phyloP scores from a whole-genome alignment of 2,888 invertebrate species.

The Drosophila ustulata region DNA sequence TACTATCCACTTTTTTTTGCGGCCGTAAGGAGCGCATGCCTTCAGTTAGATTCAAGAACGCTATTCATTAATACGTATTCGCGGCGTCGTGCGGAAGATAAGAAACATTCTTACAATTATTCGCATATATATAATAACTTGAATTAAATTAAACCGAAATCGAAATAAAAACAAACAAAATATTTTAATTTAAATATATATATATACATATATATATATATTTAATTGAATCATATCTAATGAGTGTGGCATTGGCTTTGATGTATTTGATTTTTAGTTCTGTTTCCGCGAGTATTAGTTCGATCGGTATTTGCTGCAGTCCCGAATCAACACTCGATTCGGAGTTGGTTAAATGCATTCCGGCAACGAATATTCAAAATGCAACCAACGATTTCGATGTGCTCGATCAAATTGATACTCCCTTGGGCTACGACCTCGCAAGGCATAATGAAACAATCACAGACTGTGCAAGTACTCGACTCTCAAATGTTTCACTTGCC shows the following conservation, averaged over 20 bases:
- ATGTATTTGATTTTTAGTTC: constrained; percentile 50
- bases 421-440: constrained; percentile 36
- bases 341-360: constrained; percentile 34
- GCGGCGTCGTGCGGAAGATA: constrained; percentile 37
- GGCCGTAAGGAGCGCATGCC: constrained; percentile 33
- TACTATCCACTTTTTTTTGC: constrained; percentile 46
- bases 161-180: constrained; percentile 1
- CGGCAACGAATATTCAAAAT: constrained; percentile 10
- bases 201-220: constrained; percentile 9
- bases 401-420: constrained; percentile 26
- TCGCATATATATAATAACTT: constrained; percentile 1
- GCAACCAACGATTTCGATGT: constrained; percentile 15
- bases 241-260: constrained; percentile 40
- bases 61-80: constrained; percentile 42
- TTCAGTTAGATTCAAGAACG: constrained; percentile 51
- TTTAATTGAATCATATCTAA: constrained; percentile 29
- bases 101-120: constrained; percentile 25
- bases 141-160: constrained; percentile 2
- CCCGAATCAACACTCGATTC: constrained; percentile 39
- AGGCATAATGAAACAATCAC: not conserved
- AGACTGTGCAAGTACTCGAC: constrained; percentile 5
- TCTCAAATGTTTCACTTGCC: constrained; percentile 31
- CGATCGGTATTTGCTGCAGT: constrained; percentile 45
- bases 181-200: constrained; percentile 5
- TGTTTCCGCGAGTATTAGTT: constrained; percentile 31